A percentile compares a stretch with the other conserved stretches of the same genome.
phyloP scores from a whole-genome alignment of 2,113 vertebrate genomes.

The Crotalus helleri region DNA sequence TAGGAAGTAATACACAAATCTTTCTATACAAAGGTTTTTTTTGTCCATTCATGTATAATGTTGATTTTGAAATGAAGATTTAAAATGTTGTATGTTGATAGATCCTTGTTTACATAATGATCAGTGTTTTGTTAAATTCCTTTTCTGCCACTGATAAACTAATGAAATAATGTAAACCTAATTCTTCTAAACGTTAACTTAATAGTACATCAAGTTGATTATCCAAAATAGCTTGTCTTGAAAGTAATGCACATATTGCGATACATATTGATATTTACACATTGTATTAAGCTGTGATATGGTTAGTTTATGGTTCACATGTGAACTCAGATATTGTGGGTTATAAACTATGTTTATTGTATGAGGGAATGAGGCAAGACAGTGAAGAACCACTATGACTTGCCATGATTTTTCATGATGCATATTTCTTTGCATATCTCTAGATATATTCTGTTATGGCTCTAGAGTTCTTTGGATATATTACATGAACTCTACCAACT shows the following conservation, averaged over 20 bases:
- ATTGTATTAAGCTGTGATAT: neutral
- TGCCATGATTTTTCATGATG: neutral
- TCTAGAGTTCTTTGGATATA: neutral
- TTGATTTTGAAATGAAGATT: neutral
- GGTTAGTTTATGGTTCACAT: neutral
- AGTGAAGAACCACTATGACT: neutral
- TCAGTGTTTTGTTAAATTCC: neutral
- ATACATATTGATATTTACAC: neutral
- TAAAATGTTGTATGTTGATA: neutral
- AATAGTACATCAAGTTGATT: neutral
- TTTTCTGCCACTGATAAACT: neutral
- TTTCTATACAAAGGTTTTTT: neutral
- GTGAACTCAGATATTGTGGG: neutral
- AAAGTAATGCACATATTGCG: neutral
- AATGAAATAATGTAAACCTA: neutral
- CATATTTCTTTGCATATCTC: neutral
- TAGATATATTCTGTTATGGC: neutral
- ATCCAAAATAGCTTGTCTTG: neutral
- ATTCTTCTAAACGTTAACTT: neutral
- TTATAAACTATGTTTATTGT: neutral
- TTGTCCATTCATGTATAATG: neutral
- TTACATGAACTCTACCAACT: neutral
- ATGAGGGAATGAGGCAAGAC: neutral
- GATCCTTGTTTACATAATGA: neutral
- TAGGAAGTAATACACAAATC: neutral